These are phyloP conservation scores for Heliangelus exortis DNA, from an alignment of 2,797 vertebrate species.

Conservation along the genomic window DNA sequence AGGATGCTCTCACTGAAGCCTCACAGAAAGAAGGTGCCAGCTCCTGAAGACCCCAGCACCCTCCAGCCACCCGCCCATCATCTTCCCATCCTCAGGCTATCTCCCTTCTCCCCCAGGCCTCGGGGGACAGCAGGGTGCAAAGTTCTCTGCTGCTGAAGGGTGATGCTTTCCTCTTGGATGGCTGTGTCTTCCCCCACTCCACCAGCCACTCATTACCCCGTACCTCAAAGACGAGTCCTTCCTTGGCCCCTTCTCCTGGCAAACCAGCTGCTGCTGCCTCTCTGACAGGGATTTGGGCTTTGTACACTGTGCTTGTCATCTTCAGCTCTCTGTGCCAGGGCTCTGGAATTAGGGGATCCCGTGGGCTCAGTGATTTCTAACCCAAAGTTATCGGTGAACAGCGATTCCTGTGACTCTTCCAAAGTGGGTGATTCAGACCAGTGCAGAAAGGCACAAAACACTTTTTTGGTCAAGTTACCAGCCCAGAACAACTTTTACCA, in stretches of 20 bases:
- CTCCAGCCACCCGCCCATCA: neutral
- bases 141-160: neutral
- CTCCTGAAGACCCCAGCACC: neutral
- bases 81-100: neutral
- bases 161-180: accelerated
- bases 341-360: neutral
- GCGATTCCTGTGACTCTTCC: neutral
- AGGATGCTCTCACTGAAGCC: neutral
- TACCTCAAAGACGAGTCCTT: neutral
- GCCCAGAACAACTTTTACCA: accelerated
- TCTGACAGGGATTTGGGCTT: neutral
- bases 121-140: accelerated
- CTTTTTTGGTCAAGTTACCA: neutral
- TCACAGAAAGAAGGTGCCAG: accelerated
- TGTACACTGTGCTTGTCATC: neutral
- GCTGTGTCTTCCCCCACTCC: neutral
- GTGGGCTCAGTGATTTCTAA: neutral
- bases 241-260: neutral
- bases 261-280: neutral
- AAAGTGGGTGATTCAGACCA: neutral
- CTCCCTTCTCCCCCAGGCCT: accelerated
- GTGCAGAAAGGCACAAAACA: slow-evolving; percentile 41
- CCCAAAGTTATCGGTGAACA: neutral
- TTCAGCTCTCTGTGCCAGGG: accelerated
- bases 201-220: accelerated